Evolutionary conservation across 2,113 vertebrate species (phyloP).

Genomic region (Macaca nemestrina): DNA sequence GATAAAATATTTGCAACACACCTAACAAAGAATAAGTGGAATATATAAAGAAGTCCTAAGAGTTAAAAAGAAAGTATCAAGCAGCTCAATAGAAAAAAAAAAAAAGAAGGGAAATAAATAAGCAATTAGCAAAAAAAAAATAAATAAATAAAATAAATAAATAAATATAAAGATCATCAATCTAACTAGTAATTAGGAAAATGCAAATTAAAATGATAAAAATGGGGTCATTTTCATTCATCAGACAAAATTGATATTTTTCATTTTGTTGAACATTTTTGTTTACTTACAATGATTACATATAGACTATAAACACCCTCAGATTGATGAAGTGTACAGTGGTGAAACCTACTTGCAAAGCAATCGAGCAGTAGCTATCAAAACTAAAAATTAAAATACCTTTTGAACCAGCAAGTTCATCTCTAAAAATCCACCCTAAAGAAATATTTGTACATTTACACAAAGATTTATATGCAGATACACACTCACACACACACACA

Average conservation of each 20-base stretch:
- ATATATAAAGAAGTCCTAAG: background rate
- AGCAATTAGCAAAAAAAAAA: background rate
- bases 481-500: background rate
- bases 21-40: background rate
- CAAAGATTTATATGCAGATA: background rate
- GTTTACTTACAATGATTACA: background rate
- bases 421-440: background rate
- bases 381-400: conserved; percentile 25
- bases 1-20: background rate
- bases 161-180: background rate
- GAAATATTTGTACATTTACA: background rate
- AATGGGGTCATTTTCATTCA: background rate
- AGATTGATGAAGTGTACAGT: background rate
- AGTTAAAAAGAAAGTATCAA: background rate
- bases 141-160: background rate
- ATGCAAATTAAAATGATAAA: conserved; percentile 52
- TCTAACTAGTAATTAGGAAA: background rate
- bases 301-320: background rate
- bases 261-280: conserved; percentile 32
- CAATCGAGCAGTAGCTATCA: background rate
- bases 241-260: conserved; percentile 2
- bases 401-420: background rate
- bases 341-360: background rate
- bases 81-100: background rate
- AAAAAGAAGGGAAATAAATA: background rate